These are phyloP conservation scores for Xestia xanthographa DNA, from an alignment of 2,888 invertebrate species.

Conservation along the genomic window DNA sequence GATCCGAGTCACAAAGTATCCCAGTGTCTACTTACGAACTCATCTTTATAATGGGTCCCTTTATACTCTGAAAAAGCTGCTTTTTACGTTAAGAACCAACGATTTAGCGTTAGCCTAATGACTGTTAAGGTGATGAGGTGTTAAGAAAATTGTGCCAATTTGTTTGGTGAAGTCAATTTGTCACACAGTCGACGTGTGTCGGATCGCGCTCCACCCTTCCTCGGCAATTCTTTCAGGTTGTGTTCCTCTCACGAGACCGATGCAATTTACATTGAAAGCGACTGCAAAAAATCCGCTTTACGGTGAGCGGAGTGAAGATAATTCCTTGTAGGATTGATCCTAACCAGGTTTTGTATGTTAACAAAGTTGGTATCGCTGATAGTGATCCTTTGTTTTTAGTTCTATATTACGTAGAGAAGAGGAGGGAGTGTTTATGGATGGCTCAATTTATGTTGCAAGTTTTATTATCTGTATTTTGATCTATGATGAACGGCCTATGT, in stretches of 20 bases:
- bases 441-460: too few relatives aligned
- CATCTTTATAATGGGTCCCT: constrained; percentile 59
- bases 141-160: constrained; percentile 70
- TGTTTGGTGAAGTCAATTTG: constrained; percentile 64
- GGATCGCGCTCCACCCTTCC: constrained; percentile 55
- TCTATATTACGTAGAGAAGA: neutral
- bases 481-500: too few relatives aligned
- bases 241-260: constrained; percentile 75
- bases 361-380: constrained; percentile 6
- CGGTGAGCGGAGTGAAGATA: constrained; percentile 38
- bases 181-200: constrained; percentile 54
- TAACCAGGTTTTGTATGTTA: constrained; percentile 37
- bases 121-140: constrained; percentile 68
- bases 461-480: too few relatives aligned
- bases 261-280: constrained; percentile 81
- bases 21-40: constrained; percentile 58
- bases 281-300: constrained; percentile 69
- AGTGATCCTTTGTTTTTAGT: constrained; percentile 13
- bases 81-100: constrained; percentile 56
- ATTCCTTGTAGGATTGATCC: constrained; percentile 41
- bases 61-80: constrained; percentile 57
- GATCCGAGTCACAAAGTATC: constrained; percentile 52
- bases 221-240: constrained; percentile 66
- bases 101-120: constrained; percentile 68
- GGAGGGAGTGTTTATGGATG: too few relatives aligned